phyloP scores from a whole-genome alignment of 2,113 vertebrate genomes.

The Bombycilla garrulus region DNA sequence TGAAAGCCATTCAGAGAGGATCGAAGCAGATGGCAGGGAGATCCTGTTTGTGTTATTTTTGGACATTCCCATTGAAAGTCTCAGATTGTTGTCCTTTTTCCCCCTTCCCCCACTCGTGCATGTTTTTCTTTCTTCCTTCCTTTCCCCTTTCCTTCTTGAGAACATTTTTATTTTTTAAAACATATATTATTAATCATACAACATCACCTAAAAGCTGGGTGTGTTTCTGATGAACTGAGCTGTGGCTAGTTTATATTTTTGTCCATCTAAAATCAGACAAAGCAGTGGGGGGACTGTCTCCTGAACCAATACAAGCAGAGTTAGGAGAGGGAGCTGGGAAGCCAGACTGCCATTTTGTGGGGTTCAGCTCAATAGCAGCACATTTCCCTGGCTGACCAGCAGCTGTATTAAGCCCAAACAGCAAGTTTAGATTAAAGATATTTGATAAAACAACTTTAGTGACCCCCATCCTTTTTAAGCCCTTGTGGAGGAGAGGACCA shows the following conservation, averaged over 20 bases:
- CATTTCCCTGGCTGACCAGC: background rate
- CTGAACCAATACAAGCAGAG: accelerated
- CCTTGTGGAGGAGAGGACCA: background rate
- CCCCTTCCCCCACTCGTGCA: background rate
- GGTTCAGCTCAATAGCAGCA: background rate
- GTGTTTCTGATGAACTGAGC: background rate
- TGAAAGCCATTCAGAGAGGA: conserved; percentile 58
- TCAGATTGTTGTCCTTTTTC: conserved; percentile 47
- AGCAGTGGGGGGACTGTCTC: background rate
- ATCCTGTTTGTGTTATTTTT: conserved; percentile 62
- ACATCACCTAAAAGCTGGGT: background rate
- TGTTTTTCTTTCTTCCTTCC: conserved; percentile 43
- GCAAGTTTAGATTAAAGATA: background rate
- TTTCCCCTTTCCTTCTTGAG: background rate
- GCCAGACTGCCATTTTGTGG: background rate
- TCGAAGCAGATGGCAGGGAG: conserved; percentile 49
- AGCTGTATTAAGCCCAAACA: background rate
- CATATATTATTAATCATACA: background rate
- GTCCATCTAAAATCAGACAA: background rate
- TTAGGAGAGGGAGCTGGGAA: background rate
- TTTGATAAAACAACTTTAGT: background rate
- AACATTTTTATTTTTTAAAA: background rate
- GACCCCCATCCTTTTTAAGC: background rate
- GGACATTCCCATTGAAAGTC: conserved; percentile 43
- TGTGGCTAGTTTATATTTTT: background rate